Base-by-base conservation (phyloP, 2,888 invertebrate species). In the Drymonia ruficornis region DNA sequence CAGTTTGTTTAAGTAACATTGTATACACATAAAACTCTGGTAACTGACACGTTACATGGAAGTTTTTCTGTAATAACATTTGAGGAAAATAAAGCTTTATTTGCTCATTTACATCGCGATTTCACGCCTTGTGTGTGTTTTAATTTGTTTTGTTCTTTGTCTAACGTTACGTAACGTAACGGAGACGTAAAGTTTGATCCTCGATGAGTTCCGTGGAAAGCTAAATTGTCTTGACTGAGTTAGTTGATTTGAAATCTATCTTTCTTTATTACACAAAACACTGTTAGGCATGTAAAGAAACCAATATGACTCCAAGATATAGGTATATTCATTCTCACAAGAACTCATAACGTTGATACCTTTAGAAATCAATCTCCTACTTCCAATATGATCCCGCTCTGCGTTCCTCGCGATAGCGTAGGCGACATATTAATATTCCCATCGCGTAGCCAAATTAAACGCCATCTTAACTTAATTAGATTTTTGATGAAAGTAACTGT, bases 371-470 rank as follows among this genome's bases (percentile, higher is more conserved):
- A 36, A n/a, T 3, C 36, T 36, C 36, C 13, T 36, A 4, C 31
- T 13, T 36, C 36, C 36, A 36, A 36, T 36, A 36, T n/a, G 36
- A n/a, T 36, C 7, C 36, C n/a, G 1, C 13, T 36, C 36, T 13
- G n/a, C n/a, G n/a, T n/a, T n/a, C n/a, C n/a, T 40, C 40, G 40
- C 15, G 8, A 3, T n/a, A 13, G 5, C 38, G 38, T 13, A 38
- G 40, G 40, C 16, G 40, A 16, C 8, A 40, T 40, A 40, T 40
- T 40, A 40, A 40, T 40, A 36, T 40, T n/a, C n/a, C 15, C 16
- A 9, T 40, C 40, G 38, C 38, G 16, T 16, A 40, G 16, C 16
- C 15, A 40, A 40, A 40, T 40, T 40, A 16, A 15, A 40, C 40
- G 16, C 9, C 16, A 15, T 16, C 6, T 38, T 38, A n/a, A 7